Conservation (phyloP, 1,140 invertebrate species). For the Adelges cooleyi region DNA sequence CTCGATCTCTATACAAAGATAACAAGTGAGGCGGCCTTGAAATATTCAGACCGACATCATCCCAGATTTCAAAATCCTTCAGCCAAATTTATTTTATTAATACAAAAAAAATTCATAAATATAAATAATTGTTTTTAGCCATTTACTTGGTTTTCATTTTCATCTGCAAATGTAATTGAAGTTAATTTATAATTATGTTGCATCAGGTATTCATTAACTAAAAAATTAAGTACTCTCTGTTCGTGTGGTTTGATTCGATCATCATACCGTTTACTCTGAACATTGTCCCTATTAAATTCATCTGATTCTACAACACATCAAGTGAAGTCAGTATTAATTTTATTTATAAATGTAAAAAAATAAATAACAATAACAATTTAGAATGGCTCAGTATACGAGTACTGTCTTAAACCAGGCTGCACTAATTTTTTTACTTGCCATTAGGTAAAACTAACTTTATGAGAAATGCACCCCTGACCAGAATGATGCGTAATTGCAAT, state of each 20-base stretch:
- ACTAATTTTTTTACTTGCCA: too few relatives aligned
- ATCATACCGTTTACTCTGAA: not conserved
- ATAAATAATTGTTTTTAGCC: not conserved
- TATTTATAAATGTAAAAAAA: too few relatives aligned
- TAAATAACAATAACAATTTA: too few relatives aligned
- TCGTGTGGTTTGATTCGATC: slow-evolving; percentile 68
- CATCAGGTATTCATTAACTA: slow-evolving; percentile 79
- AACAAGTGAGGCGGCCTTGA: slow-evolving; percentile 65
- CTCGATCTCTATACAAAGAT: slow-evolving; percentile 59
- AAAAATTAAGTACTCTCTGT: slow-evolving; percentile 70
- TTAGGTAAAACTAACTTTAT: too few relatives aligned
- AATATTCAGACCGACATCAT: slow-evolving; percentile 81
- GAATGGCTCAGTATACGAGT: too few relatives aligned
- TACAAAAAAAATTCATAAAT: not conserved
- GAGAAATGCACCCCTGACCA: too few relatives aligned
- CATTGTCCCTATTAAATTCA: slow-evolving; percentile 36
- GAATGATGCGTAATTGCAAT: too few relatives aligned
- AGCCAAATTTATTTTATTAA: not conserved
- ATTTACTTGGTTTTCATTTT: slow-evolving; percentile 71
- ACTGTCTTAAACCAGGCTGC: too few relatives aligned
- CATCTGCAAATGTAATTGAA: slow-evolving; percentile 83
- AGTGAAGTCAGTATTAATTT: too few relatives aligned
- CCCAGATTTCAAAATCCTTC: slow-evolving; percentile 87
- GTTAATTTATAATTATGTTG: slow-evolving; percentile 73
- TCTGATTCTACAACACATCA: slow-evolving; percentile 51